Evolutionary conservation across 2,888 invertebrate species (phyloP), one percentile per base, ranked within the genome.

Genomic region (Cephalotes varians): DNA sequence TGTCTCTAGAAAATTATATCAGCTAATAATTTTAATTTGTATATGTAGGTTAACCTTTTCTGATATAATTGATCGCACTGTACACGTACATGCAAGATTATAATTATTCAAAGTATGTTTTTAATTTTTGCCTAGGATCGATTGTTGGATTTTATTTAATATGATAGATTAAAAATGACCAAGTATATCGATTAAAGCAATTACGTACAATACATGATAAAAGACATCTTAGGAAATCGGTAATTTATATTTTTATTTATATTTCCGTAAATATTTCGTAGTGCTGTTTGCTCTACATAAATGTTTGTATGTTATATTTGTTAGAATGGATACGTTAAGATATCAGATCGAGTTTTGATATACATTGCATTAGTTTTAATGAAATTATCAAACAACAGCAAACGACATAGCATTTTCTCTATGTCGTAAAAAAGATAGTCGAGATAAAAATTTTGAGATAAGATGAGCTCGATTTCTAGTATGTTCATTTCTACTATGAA

Each of bases 211-310:
- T 31, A 31, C 58, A 74, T 47, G 9, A 12, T 44, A 25, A 15
- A 49, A 44, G 15, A 12, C 6, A 25, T 44, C 7, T 64, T 15
- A 5, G 37, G 25, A 74, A 74, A 74, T 62, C 9, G n/a, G 4
- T 31, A 49, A 12, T 7, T 64, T n/a, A 9, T 15, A 74, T 37
- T 64, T 76, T 64, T 62, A 76, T 64, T 76, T 64, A 18, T 25
- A 73, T 60, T 31, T 74, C 5, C 2, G 5, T 25, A 58, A 44
- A 73, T 31, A 44, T 44, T 10, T n/a, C 34, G n/a, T 49, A 69
- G 3, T 67, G 15, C 15, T 40, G 44, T 67, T 56, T 44, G 21
- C 44, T 77, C 21, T 37, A 31, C 15, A n/a, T 21, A 49, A 12
- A 64, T 44, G 44, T 54, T 40, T 77, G 15, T 54, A 40, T 51